Base-by-base conservation (phyloP, 2,888 invertebrate species). In the Pristionchus fissidentatus region DNA sequence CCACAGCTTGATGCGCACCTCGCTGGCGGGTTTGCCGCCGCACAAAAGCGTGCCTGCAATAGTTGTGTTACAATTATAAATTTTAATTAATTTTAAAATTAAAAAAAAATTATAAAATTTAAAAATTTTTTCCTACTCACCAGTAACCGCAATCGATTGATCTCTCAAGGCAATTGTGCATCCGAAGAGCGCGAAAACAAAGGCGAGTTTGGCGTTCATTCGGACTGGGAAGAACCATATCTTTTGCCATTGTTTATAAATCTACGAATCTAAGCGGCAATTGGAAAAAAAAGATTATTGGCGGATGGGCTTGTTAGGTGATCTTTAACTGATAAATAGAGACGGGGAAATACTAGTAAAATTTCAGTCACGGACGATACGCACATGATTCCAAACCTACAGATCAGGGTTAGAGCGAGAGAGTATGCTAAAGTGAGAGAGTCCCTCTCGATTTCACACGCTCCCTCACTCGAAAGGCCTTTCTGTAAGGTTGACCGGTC, bases 1-100 rank as follows among this genome's bases (percentile, higher is more conserved):
- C 89, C 89, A 89, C 57, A 89, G 86, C 85, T 89, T 89, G 41
- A 89, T 86, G 26, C 88, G 85, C 0, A 88, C 88, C 35, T 88
- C 83, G n/a, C 43, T 73, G 1, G 88, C 88, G 22, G 88, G 87
- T 60, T 87, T 86, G 15, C 66, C 26, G 0, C 89, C 89, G 57
- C 89, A 89, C 43, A 87, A 22, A 13, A 89, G 83, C 35, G 87
- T 85, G 57, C 89, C 84, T 87, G 73, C 66, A 87, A 79, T 15
- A 49, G 13, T 15, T 49, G 49, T 15, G 10, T 10, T 49, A 26
- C 8, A 26, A 62, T 15, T 49, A 15, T 10, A 38, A 70, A 62
- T 26, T 62, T 8, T 32, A 62, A n/a, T 43, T 15, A 3, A 46
- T 35, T 38, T 70, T n/a, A 49, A 49, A 19, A 49, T 49, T 29